Percentiles rank a stretch among this genome's conserved stretches.
phyloP scores from a whole-genome alignment of 2,113 vertebrate genomes.

The Jaculus jaculus region DNA sequence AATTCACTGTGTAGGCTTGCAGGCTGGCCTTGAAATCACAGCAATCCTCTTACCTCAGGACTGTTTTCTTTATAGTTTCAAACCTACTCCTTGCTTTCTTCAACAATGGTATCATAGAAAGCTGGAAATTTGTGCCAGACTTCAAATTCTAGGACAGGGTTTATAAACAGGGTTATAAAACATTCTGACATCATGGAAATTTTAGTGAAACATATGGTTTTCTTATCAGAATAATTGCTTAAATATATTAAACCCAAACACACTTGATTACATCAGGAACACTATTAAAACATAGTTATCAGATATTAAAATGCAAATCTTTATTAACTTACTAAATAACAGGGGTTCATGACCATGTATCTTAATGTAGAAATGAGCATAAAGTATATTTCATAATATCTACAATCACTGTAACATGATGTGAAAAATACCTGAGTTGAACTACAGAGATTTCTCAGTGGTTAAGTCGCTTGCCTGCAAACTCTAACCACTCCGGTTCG shows the following conservation, averaged over 20 bases:
- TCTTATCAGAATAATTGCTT: conserved; percentile 9
- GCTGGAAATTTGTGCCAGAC: not conserved
- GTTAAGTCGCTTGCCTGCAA: too few relatives aligned
- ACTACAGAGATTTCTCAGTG: too few relatives aligned
- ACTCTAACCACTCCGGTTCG: too few relatives aligned
- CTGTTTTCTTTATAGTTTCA: not conserved
- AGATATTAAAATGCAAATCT: not conserved
- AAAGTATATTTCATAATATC: conserved; percentile 8
- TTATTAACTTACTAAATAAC: conserved; percentile 38
- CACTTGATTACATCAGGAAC: not conserved
- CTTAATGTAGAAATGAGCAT: conserved; percentile 33
- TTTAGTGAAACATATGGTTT: not conserved
- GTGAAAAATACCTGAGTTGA: not conserved
- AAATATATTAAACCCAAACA: conserved; percentile 8
- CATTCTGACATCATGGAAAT: not conserved
- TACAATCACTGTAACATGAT: not conserved
- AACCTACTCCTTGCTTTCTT: not conserved
- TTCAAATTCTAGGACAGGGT: not conserved
- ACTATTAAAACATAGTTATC: not conserved
- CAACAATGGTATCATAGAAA: not conserved
- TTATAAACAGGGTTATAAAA: conserved; percentile 20
- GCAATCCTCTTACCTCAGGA: not conserved
- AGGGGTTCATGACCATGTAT: not conserved
- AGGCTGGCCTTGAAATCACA: too few relatives aligned
- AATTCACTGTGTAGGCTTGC: too few relatives aligned